phyloP scores from a whole-genome alignment of 2,888 invertebrate genomes.

The Amphipyra berbera region DNA sequence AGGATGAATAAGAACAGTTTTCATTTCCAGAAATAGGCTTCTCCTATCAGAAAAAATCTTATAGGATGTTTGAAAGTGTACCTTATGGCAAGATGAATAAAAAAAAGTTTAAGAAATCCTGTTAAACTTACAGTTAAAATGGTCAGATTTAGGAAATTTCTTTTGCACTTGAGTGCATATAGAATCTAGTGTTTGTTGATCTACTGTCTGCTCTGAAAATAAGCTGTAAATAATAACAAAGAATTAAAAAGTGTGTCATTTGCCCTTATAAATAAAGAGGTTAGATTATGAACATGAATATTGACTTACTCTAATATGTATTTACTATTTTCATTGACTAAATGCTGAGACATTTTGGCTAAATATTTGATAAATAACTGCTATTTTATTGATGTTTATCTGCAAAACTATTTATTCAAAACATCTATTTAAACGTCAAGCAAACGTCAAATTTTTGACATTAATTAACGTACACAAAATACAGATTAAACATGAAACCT shows the following conservation, averaged over 20 bases:
- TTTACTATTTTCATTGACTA: conserved; percentile 86
- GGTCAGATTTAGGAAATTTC: conserved; percentile 93
- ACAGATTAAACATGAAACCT: no score
- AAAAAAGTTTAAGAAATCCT: conserved; percentile 19
- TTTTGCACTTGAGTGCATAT: conserved; percentile 94
- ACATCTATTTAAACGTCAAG: conserved; percentile 46
- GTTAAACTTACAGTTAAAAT: conserved; percentile 92
- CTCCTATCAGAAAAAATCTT: not conserved
- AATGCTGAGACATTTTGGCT: conserved; percentile 80
- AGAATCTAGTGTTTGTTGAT: conserved; percentile 93
- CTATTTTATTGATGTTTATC: conserved; percentile 12
- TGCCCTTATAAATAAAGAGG: conserved; percentile 42
- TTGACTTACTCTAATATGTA: conserved; percentile 85
- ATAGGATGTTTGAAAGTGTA: conserved; percentile 13
- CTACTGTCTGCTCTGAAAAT: conserved; percentile 93
- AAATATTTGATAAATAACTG: conserved; percentile 13
- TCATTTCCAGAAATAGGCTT: conserved; percentile 9
- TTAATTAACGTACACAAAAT: conserved; percentile 5
- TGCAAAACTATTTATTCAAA: conserved; percentile 37
- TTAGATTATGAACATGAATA: conserved; percentile 45
- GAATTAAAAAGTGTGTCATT: conserved; percentile 25
- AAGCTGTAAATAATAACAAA: conserved; percentile 87
- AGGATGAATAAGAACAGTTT: conserved; percentile 12
- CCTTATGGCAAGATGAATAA: conserved; percentile 13
- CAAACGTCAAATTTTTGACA: conserved; percentile 40